Conservation (phyloP, 2,113 vertebrate species). For the Sinocyclocheilus grahami region DNA sequence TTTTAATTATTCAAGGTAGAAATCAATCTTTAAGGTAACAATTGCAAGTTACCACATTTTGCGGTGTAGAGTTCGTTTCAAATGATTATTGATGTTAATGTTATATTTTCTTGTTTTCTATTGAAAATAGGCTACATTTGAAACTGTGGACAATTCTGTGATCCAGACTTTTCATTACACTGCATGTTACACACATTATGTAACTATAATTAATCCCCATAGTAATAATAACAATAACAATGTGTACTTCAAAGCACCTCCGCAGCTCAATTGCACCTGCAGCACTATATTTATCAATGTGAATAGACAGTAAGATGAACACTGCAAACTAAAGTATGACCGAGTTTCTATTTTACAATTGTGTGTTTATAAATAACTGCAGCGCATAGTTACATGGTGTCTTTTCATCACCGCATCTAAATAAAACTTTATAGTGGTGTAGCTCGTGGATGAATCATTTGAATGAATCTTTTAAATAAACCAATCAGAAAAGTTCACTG, state of each 20-base stretch:
- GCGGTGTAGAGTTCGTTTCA: neutral
- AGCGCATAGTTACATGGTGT: neutral
- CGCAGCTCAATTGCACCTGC: neutral
- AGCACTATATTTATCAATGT: neutral
- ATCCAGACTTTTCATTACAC: neutral
- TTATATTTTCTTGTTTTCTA: neutral
- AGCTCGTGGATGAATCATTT: neutral
- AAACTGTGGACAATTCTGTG: neutral
- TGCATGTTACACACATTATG: neutral
- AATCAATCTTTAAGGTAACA: neutral
- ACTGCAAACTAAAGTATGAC: neutral
- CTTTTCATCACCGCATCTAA: conserved; percentile 9
- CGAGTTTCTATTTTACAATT: conserved; percentile 1
- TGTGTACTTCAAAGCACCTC: neutral
- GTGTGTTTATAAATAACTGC: conserved; percentile 10
- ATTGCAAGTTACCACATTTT: too few species aligned
- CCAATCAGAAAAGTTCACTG: neutral
- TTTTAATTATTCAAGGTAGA: neutral
- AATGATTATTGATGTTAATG: neutral
- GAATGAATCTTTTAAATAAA: neutral
- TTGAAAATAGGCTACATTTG: neutral
- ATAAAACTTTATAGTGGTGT: conserved; percentile 13
- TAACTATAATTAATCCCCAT: neutral
- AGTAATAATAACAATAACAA: neutral
- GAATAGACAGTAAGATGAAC: conserved; percentile 16